Evolutionary conservation across 2,888 invertebrate species (phyloP).

Genomic region (Leucophenga montana): DNA sequence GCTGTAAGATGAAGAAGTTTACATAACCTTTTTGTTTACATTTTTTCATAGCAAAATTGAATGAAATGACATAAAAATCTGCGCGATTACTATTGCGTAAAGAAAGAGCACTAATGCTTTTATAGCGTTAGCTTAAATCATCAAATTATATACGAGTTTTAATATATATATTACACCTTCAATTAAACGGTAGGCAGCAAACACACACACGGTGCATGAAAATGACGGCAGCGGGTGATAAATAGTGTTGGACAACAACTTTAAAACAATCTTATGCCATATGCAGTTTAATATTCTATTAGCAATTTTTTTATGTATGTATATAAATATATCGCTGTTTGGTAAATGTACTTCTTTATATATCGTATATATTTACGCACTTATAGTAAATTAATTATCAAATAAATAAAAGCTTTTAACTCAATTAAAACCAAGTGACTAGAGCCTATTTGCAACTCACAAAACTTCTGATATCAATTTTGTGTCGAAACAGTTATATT

Average conservation of each 20-base stretch:
- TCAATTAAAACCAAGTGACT: too few relatives aligned
- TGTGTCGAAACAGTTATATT: too few relatives aligned
- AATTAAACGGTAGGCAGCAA: not conserved
- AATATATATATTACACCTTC: slow-evolving; percentile 25
- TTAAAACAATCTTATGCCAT: not conserved
- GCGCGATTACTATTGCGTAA: not conserved
- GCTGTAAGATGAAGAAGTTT: slow-evolving; percentile 67
- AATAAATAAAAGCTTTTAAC: too few relatives aligned
- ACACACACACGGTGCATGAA: slow-evolving; percentile 33
- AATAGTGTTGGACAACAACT: not conserved
- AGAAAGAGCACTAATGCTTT: slow-evolving; percentile 28
- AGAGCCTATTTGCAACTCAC: too few relatives aligned
- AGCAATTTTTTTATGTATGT: too few relatives aligned
- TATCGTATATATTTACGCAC: too few relatives aligned
- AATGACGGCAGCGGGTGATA: slow-evolving; percentile 34
- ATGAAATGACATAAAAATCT: not conserved
- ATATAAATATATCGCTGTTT: too few relatives aligned
- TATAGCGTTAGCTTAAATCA: not conserved
- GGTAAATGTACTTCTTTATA: too few relatives aligned
- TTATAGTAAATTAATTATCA: too few relatives aligned
- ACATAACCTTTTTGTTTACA: slow-evolving; percentile 71
- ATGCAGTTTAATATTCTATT: too few relatives aligned
- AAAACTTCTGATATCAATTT: too few relatives aligned
- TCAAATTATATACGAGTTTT: not conserved
- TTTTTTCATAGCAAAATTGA: slow-evolving; percentile 36